Percentiles rank a stretch among this genome's conserved stretches.
Evolutionary conservation across 2,888 invertebrate genomes (phyloP).

Genomic region (Cerastis leucographa): DNA sequence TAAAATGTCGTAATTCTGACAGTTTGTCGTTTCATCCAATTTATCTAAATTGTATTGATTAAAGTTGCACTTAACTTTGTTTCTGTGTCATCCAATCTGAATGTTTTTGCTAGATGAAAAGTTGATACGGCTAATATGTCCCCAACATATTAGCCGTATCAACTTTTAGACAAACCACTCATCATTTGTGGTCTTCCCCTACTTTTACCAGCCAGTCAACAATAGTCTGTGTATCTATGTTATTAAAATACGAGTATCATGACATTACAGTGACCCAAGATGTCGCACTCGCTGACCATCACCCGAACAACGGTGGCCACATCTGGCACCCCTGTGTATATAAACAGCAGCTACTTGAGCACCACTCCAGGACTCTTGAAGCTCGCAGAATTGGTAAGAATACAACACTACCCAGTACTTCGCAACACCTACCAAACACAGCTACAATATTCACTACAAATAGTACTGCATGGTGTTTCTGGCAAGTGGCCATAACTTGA

Average conservation of each 20-base stretch:
- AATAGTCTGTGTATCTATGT: background rate
- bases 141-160: too few relatives aligned
- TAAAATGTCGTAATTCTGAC: slow-evolving; percentile 2
- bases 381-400: slow-evolving; percentile 94
- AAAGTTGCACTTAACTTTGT: background rate
- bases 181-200: background rate
- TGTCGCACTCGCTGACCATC: slow-evolving; percentile 97
- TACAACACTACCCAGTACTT: background rate
- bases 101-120: too few relatives aligned
- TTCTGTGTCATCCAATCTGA: background rate
- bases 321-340: slow-evolving; percentile 93
- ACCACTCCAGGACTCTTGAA: slow-evolving; percentile 95
- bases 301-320: slow-evolving; percentile 95
- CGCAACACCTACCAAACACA: background rate
- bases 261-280: slow-evolving; percentile 82
- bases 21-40: slow-evolving; percentile 1
- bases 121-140: too few relatives aligned
- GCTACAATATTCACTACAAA: background rate
- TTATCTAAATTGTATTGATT: slow-evolving; percentile 17
- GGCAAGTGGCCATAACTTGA: background rate
- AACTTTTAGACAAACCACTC: background rate
- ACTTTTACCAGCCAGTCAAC: background rate
- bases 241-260: slow-evolving; percentile 1
- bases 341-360: slow-evolving; percentile 95
- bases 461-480: background rate